Evolutionary conservation across 1,140 invertebrate species (phyloP), one percentile per base, ranked within the genome.

Genomic region (Rhagoletis zephyria): DNA sequence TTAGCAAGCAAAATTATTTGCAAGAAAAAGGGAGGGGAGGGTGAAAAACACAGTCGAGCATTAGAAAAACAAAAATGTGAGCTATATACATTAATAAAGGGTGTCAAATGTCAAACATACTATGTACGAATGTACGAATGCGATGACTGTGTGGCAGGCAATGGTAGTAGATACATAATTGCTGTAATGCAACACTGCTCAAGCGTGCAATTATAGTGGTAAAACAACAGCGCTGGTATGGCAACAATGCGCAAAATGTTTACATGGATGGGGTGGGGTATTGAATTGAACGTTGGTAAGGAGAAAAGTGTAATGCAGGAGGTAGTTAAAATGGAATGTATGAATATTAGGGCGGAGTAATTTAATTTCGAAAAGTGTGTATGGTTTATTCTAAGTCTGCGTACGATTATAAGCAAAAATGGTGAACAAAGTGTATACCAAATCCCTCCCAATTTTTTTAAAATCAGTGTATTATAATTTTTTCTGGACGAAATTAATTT

Each of bases 151-250:
- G 45, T 10, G 40, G 67, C 9, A 74, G 67, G 14, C 42, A 16
- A 2, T 63, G 61, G 61, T 7, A 63, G 42, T 45, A n/a, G n/a
- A n/a, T n/a, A 45, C 42, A 74, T n/a, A 30, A 30, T 30, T 30
- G 30, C 30, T 30, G 67, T 74, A 45, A 91, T 91, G 90, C 90
- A 91, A 90, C 88, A 89, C 89, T 90, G 90, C 88, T 89, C 89
- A 91, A 90, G 90, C 90, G 89, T 91, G 90, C 90, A 91, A 90
- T 91, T 90, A 74, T 45, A 74, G 67, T 48, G 42, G 67, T 5
- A 48, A 48, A 74, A 74, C 40, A 6, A 7, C 14, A 42, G 42
- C 16, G 14, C 5, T 42, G 4, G 12, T 16, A 42, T 74, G 67
- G 42, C 12, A 74, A 40, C 0, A 12, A 5, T 40, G 30, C 64